Conservation (phyloP, 1,140 invertebrate species). For the Zeugodacus cucurbitae region DNA sequence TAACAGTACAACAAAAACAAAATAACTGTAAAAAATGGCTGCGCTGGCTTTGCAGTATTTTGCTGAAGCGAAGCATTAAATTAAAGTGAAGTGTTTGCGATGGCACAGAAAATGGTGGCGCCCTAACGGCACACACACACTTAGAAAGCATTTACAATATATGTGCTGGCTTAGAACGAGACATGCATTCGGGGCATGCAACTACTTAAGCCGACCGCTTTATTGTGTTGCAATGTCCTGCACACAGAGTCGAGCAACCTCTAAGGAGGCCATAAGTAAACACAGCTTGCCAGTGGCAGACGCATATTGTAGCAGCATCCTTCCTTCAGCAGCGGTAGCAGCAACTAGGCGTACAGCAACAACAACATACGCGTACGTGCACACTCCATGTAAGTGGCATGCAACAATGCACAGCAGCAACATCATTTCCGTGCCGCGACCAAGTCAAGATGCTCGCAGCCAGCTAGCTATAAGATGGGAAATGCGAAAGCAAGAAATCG, state of each 20-base stretch:
- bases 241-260: conserved; percentile 16
- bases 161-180: background rate
- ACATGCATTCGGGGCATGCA: conserved; percentile 32
- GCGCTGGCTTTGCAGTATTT: background rate
- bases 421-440: conserved; percentile 63
- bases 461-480: background rate
- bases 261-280: conserved; percentile 31
- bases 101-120: conserved; percentile 15
- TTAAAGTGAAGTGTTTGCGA: conserved; percentile 33
- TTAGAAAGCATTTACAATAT: background rate
- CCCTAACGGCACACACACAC: conserved; percentile 1
- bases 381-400: background rate
- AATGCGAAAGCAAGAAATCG: conserved; percentile 20
- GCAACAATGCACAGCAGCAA: conserved; percentile 53
- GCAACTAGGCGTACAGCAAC: background rate
- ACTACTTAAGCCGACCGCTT: conserved; percentile 28
- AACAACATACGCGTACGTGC: no score
- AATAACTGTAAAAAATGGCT: background rate
- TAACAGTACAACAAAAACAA: background rate
- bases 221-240: conserved; percentile 34
- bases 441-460: conserved; percentile 51
- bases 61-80: conserved; percentile 32
- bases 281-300: conserved; percentile 34
- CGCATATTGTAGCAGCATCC: background rate
- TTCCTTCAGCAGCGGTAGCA: background rate